A percentile compares a stretch with the other conserved stretches of the same genome.
Evolutionary conservation across 2,113 vertebrate genomes (phyloP).

Genomic region (Isurus oxyrinchus): DNA sequence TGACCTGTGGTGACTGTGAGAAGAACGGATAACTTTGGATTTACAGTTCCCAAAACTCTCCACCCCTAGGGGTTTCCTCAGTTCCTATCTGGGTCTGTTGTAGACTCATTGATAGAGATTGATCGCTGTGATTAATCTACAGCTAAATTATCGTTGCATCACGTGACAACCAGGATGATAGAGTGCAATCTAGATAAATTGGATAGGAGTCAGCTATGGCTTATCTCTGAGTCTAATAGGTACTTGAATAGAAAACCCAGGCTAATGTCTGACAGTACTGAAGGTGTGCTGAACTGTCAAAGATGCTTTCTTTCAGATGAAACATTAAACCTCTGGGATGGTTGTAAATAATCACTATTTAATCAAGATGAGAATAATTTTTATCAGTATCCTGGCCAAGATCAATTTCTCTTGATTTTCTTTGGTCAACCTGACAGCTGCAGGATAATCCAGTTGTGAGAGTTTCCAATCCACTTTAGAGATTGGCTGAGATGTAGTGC

Average conservation of each 20-base stretch:
- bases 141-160: neutral
- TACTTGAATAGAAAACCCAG: neutral
- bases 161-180: neutral
- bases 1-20: neutral
- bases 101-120: neutral
- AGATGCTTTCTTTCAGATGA: neutral
- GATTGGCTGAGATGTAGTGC: neutral
- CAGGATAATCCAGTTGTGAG: neutral
- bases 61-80: neutral
- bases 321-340: neutral
- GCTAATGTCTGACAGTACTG: neutral
- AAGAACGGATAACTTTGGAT: too few relatives aligned
- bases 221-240: neutral
- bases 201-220: neutral
- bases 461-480: neutral
- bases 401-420: neutral
- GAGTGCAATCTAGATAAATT: neutral
- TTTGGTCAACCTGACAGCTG: neutral
- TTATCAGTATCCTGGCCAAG: neutral
- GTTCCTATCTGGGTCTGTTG: neutral
- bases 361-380: neutral
- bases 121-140: neutral
- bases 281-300: neutral
- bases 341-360: neutral
- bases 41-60: neutral